phyloP scores from a whole-genome alignment of 2,797 vertebrate species.

The Emydoidea blandingii region DNA sequence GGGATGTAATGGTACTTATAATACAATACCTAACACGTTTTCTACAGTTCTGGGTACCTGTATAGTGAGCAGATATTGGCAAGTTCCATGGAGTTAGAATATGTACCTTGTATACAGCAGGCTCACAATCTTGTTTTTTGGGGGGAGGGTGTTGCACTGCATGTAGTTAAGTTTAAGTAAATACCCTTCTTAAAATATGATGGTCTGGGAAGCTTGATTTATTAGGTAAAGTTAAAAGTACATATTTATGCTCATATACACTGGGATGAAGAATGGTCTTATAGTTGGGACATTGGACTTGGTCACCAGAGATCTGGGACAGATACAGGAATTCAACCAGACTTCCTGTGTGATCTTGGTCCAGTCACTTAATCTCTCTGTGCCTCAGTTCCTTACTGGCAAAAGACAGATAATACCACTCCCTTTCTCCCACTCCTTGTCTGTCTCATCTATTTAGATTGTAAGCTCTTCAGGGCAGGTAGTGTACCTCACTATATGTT shows the following conservation, averaged over 20 bases:
- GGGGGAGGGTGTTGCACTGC: not conserved
- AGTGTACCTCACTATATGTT: not conserved
- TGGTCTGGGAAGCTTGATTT: not conserved
- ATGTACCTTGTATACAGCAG: not conserved
- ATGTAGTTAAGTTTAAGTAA: not conserved
- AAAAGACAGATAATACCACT: not conserved
- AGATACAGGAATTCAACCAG: not conserved
- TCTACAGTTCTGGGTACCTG: not conserved
- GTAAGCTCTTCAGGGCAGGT: not conserved
- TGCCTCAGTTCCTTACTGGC: not conserved
- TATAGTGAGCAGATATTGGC: not conserved
- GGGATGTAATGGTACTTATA: not conserved
- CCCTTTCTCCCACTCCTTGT: not conserved
- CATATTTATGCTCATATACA: not conserved
- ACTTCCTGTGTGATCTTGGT: not conserved
- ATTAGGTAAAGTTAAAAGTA: not conserved
- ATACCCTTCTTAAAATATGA: not conserved
- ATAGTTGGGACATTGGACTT: not conserved
- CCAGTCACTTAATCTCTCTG: not conserved
- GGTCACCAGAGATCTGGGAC: not conserved
- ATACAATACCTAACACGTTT: not conserved
- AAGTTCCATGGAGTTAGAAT: no score
- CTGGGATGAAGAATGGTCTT: not conserved
- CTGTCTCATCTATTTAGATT: not conserved
- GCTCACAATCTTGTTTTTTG: not conserved